Evolutionary conservation across 2,797 vertebrate genomes (phyloP), one percentile per base, ranked within the genome.

Genomic region (Aphelocoma californica): DNA sequence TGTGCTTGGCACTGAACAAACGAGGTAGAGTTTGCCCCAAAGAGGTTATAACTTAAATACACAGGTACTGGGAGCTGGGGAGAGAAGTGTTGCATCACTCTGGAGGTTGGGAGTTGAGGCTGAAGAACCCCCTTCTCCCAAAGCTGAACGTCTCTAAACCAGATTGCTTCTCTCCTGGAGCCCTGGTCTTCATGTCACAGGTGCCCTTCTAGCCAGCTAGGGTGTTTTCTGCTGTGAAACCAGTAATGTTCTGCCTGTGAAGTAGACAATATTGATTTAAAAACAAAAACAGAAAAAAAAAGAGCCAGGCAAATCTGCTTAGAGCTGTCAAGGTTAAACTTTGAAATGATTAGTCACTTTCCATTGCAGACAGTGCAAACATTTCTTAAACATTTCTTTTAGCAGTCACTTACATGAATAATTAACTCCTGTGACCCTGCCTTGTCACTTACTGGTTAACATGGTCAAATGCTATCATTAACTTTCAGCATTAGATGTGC

Each of bases 381-480:
- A 14, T 84, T 93, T 92, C 95, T 93, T 80, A 54, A 92, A 62
- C 80, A 65, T 93, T 90, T 64, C 83, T 96, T 92, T 81, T 60
- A 96, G 89, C 70, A 86, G 65, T 74, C 90, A 50, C 92, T 89
- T 74, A 82, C 73, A 54, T 86, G 94, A 97, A 94, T 94, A 96
- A 97, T 97, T 97, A 96, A 96, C 96, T 97, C 90, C 88, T 8
- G 2, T 85, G 81, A 93, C 86, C 88, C 88, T 90, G 83, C 83
- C 81, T 93, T 90, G 80, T 90, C 92, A 92, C 88, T 95, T 90
- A 85, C 88, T 94, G 84, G 92, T 95, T 93, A 96, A 94, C 84
- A 57, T 32, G 38, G 81, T 56, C 90, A 96, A 94, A 90, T 19
- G 47, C 90, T 77, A 51, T 92, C 60, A 12, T 91, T 93, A 95